Evolutionary conservation across 30 jellyfish, hydroid and myxozoan species (phyloP).

Genomic region (Hydractinia echinata): DNA sequence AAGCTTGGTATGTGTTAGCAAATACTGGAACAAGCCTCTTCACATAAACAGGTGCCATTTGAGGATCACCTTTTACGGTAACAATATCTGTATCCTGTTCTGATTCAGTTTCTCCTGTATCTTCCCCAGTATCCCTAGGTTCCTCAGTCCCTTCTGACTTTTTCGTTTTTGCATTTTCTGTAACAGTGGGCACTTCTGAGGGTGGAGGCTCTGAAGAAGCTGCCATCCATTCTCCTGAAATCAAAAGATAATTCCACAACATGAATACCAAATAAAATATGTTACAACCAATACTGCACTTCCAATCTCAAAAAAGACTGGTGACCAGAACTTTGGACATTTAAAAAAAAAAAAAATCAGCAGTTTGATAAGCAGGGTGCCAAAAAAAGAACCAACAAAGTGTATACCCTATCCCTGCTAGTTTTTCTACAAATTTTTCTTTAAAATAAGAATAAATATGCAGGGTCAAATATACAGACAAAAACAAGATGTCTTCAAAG

Average conservation of each 20-base stretch:
- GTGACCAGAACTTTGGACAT: no score
- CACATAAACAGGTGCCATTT: slow-evolving; percentile 91
- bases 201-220: slow-evolving; percentile 3
- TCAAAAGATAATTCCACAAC: not conserved
- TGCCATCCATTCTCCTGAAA: slow-evolving; percentile 25
- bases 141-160: not conserved
- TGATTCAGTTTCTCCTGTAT: slow-evolving; percentile 29
- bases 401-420: no score
- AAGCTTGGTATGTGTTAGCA: slow-evolving; percentile 67
- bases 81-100: slow-evolving; percentile 21
- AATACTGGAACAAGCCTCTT: slow-evolving; percentile 81
- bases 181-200: not conserved
- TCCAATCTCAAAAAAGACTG: no score
- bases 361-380: no score
- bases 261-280: no score
- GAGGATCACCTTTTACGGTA: slow-evolving; percentile 90
- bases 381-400: no score
- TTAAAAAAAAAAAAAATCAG: no score
- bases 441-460: no score
- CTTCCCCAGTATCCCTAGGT: slow-evolving; percentile 25
- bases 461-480: no score
- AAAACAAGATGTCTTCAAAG: no score
- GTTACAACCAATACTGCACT: no score
- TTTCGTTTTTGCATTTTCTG: not conserved
- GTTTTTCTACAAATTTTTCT: no score